Evolutionary conservation across 2,113 vertebrate species (phyloP).

Genomic region (Atrichornis clamosus): DNA sequence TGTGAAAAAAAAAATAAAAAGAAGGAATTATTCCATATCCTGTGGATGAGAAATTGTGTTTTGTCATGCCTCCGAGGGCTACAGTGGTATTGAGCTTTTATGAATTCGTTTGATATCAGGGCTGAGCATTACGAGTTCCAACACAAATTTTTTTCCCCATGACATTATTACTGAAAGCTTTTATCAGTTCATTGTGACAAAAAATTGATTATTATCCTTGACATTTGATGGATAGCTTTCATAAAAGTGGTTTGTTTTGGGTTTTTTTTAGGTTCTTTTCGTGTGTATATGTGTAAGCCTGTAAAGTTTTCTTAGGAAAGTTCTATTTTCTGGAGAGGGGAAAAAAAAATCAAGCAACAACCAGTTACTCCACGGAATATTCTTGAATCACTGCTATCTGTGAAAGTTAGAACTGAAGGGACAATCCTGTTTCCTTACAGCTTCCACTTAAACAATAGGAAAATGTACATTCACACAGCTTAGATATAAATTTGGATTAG

Average conservation of each 20-base stretch:
- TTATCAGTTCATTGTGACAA: slow-evolving; percentile 92
- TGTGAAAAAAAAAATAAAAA: slow-evolving; percentile 63
- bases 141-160: slow-evolving; percentile 86
- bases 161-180: slow-evolving; percentile 86
- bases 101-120: slow-evolving; percentile 85
- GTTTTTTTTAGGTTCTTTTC: not conserved
- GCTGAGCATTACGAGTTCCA: slow-evolving; percentile 77
- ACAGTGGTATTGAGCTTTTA: slow-evolving; percentile 77
- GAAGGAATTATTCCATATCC: slow-evolving; percentile 78
- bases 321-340: slow-evolving; percentile 42
- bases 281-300: not conserved
- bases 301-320: slow-evolving; percentile 51
- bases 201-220: slow-evolving; percentile 97
- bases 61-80: slow-evolving; percentile 86
- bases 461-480: not conserved
- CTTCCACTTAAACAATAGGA: not conserved
- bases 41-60: slow-evolving; percentile 82
- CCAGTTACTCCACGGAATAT: not conserved
- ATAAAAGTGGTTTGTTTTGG: slow-evolving; percentile 73
- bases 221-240: slow-evolving; percentile 96
- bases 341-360: not conserved
- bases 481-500: not conserved
- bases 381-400: not conserved
- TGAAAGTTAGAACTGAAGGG: not conserved
- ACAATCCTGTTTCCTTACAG: not conserved